These are phyloP conservation scores for Cirrhinus molitorella DNA, from an alignment of 2,797 vertebrate genomes.

Conservation along the genomic window DNA sequence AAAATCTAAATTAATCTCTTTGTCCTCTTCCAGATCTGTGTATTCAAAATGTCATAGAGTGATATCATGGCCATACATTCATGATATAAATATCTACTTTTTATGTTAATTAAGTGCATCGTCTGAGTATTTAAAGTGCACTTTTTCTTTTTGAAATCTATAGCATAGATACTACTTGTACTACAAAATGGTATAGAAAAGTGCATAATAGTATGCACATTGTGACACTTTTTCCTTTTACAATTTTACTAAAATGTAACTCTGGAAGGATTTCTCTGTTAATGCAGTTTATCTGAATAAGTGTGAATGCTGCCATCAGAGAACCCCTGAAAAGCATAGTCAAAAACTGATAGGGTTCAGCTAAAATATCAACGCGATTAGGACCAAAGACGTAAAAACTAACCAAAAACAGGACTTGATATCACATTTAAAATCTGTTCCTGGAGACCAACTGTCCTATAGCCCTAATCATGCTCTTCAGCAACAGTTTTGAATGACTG, in stretches of 20 bases:
- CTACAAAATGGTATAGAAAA: neutral
- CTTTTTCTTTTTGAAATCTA: neutral
- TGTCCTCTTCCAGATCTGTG: neutral
- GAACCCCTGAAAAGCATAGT: neutral
- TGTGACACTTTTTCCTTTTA: neutral
- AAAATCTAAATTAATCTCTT: neutral
- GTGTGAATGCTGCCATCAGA: neutral
- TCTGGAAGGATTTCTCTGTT: no score
- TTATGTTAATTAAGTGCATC: neutral
- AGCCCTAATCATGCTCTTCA: neutral
- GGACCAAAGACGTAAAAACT: neutral
- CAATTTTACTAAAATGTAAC: no score
- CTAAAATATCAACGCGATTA: neutral
- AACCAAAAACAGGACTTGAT: neutral
- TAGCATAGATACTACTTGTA: neutral
- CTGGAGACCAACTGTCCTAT: neutral
- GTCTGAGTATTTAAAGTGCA: neutral
- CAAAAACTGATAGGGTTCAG: neutral
- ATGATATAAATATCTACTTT: neutral
- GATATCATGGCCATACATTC: neutral
- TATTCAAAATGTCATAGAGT: no score
- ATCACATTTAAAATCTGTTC: neutral
- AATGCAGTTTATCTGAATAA: neutral
- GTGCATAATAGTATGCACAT: neutral
- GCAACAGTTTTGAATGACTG: neutral